Evolutionary conservation across 2,888 invertebrate genomes (phyloP).

Genomic region (Euspilapteryx auroguttella): DNA sequence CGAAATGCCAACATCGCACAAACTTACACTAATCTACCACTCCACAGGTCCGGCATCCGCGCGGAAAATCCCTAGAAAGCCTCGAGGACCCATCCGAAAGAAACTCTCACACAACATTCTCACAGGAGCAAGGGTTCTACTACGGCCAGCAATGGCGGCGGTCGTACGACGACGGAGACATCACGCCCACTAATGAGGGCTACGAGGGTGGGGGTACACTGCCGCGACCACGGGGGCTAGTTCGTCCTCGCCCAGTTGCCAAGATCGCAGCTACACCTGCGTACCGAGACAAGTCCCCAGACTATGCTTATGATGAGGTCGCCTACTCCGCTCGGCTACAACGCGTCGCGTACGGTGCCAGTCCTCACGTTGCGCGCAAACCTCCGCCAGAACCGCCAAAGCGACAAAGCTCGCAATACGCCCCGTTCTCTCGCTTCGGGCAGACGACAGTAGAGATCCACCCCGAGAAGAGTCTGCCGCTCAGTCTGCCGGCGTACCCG

Average conservation of each 20-base stretch:
- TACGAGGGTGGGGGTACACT: slow-evolving; percentile 82
- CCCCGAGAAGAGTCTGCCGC: slow-evolving; percentile 58
- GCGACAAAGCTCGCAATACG: slow-evolving; percentile 64
- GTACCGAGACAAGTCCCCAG: slow-evolving; percentile 40
- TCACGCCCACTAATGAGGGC: slow-evolving; percentile 79
- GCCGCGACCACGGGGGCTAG: slow-evolving; percentile 80
- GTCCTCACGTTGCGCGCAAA: slow-evolving; percentile 75
- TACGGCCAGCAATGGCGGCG: slow-evolving; percentile 70
- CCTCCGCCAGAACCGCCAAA: slow-evolving; percentile 82
- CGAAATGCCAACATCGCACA: too few relatives aligned
- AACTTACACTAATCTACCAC: too few relatives aligned
- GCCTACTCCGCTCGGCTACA: slow-evolving; percentile 48
- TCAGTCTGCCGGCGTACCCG: slow-evolving; percentile 66
- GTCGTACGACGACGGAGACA: slow-evolving; percentile 87
- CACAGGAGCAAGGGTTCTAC: slow-evolving; percentile 60
- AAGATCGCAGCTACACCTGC: slow-evolving; percentile 68
- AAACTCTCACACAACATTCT: slow-evolving; percentile 62
- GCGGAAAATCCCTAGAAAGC: slow-evolving; percentile 85
- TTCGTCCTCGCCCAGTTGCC: slow-evolving; percentile 79
- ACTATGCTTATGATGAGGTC: slow-evolving; percentile 50
- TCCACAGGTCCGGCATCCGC: slow-evolving; percentile 80
- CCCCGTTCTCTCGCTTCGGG: slow-evolving; percentile 48
- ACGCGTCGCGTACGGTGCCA: slow-evolving; percentile 64
- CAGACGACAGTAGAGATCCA: slow-evolving; percentile 66
- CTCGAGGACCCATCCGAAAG: slow-evolving; percentile 77